Evolutionary conservation across 2,113 vertebrate genomes (phyloP).

Genomic region (Siniperca chuatsi): DNA sequence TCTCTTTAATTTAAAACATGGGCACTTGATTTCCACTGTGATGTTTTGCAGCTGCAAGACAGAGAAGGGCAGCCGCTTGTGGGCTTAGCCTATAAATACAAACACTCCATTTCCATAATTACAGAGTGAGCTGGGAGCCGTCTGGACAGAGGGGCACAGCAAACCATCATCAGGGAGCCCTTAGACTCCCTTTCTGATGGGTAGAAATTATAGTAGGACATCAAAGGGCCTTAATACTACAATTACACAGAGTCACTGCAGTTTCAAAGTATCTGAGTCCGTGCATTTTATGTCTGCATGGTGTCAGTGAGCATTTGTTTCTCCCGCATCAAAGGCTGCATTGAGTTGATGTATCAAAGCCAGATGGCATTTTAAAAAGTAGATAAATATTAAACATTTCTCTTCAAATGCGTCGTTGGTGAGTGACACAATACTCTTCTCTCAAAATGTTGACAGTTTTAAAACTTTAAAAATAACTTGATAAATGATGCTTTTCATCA

Average conservation of each 20-base stretch:
- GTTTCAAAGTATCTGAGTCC: slow-evolving; percentile 71
- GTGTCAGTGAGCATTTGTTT: slow-evolving; percentile 70
- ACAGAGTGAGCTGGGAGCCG: slow-evolving; percentile 89
- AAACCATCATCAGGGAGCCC: slow-evolving; percentile 81
- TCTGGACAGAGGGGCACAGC: slow-evolving; percentile 85
- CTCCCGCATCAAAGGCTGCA: slow-evolving; percentile 60
- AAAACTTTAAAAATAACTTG: background rate
- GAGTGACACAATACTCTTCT: background rate
- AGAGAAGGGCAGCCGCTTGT: slow-evolving; percentile 87
- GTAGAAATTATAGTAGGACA: slow-evolving; percentile 80
- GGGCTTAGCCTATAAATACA: slow-evolving; percentile 95
- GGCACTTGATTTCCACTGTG: slow-evolving; percentile 84
- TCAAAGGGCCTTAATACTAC: slow-evolving; percentile 84
- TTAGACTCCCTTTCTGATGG: slow-evolving; percentile 80
- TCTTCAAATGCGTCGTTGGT: background rate
- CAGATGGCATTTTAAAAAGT: slow-evolving; percentile 46
- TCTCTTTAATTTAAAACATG: slow-evolving; percentile 65
- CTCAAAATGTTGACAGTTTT: background rate
- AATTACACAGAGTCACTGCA: slow-evolving; percentile 78
- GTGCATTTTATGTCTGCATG: slow-evolving; percentile 56
- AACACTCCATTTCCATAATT: slow-evolving; percentile 93
- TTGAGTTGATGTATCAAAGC: slow-evolving; percentile 46
- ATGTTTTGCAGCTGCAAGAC: slow-evolving; percentile 90
- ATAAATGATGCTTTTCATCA: slow-evolving; percentile 7
- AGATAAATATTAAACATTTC: slow-evolving; percentile 23